Conservation (phyloP, 2,888 invertebrate genomes). For the Eustalomyia histrio region DNA sequence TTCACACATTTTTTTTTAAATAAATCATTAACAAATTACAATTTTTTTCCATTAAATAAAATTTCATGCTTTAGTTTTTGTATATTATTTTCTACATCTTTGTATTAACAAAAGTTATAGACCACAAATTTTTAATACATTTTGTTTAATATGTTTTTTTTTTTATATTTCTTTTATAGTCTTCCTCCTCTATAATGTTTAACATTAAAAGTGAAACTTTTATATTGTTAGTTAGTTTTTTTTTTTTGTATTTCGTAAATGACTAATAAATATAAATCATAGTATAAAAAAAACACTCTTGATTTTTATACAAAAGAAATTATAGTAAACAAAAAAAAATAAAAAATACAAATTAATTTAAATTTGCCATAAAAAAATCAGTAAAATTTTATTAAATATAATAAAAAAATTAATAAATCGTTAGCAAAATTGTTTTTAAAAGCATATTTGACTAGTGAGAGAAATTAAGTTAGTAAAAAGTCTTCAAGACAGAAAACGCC, state of each 20-base stretch:
- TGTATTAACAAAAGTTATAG: neutral
- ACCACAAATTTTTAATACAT: neutral
- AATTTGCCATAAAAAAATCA: neutral
- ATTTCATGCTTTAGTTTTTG: neutral
- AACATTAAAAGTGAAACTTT: conserved; percentile 4
- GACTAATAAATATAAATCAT: conserved; percentile 63
- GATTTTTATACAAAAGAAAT: neutral
- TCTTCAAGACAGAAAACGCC: neutral
- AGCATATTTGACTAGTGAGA: neutral
- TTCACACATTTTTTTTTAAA: neutral
- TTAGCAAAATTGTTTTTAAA: neutral
- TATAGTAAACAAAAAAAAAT: neutral
- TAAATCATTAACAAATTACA: neutral
- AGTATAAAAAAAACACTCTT: neutral
- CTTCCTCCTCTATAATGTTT: neutral
- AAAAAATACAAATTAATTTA: no score
- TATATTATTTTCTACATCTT: conserved; percentile 1
- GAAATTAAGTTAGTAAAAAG: neutral
- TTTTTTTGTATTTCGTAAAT: neutral
- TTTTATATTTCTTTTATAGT: neutral
- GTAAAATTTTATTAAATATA: neutral
- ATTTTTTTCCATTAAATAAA: neutral
- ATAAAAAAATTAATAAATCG: neutral
- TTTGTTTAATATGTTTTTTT: neutral
- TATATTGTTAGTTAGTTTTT: conserved; percentile 10